Percentiles rank a stretch among this genome's conserved stretches.
phyloP scores from a whole-genome alignment of 2,797 vertebrate genomes.

The Mycteria americana region DNA sequence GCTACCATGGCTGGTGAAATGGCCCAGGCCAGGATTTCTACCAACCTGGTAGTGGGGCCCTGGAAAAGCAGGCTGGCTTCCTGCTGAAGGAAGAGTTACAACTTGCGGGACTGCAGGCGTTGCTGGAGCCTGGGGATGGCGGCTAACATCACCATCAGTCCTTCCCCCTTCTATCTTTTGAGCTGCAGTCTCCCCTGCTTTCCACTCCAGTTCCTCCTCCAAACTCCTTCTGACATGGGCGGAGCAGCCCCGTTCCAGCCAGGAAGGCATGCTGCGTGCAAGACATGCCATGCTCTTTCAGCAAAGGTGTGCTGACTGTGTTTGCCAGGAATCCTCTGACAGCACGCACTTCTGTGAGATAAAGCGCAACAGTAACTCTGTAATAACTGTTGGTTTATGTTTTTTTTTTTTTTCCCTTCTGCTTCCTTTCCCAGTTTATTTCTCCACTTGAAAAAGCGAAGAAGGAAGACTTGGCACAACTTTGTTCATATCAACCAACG shows the following conservation, averaged over 20 bases:
- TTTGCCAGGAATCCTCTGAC: background rate
- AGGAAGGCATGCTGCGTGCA: background rate
- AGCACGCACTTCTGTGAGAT: background rate
- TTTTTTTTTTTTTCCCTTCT: background rate
- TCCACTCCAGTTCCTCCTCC: background rate
- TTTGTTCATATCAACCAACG: conserved; percentile 51
- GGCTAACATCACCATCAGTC: background rate
- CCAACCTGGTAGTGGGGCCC: background rate
- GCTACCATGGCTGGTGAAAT: background rate
- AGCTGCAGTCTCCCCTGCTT: background rate
- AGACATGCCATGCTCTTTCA: background rate
- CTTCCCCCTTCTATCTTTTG: background rate
- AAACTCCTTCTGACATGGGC: background rate
- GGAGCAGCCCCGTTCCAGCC: background rate
- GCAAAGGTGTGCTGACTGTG: background rate
- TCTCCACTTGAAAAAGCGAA: conserved; percentile 68
- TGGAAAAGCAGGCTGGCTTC: background rate
- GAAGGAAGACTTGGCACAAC: conserved; percentile 57
- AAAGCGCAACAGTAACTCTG: background rate
- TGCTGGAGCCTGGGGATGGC: background rate
- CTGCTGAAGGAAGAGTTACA: background rate
- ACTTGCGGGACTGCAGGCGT: background rate
- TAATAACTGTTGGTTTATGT: background rate
- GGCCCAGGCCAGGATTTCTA: background rate
- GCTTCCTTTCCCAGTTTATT: conserved; percentile 68